phyloP scores from a whole-genome alignment of 1,140 invertebrate species.

The Oscheius sp. region DNA sequence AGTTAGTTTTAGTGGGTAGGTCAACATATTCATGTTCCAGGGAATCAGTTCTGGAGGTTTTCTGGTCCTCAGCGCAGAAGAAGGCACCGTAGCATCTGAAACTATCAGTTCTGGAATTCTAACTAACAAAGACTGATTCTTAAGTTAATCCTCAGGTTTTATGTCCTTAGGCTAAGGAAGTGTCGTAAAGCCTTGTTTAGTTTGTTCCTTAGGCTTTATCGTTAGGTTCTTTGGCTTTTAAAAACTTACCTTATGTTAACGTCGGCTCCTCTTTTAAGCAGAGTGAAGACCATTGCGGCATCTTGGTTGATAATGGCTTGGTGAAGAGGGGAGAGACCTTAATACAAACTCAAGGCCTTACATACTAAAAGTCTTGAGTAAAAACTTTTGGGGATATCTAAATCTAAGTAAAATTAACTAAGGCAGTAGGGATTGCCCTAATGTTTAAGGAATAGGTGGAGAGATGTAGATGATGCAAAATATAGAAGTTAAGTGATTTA shows the following conservation, averaged over 20 bases:
- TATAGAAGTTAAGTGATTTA: neutral
- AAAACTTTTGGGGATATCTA: neutral
- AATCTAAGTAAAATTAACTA: neutral
- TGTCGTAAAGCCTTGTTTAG: too few relatives aligned
- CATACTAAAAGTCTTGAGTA: conserved; percentile 17
- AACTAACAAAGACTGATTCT: too few relatives aligned
- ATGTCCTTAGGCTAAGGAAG: neutral
- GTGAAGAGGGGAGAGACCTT: conserved; percentile 70
- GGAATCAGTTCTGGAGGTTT: conserved; percentile 79
- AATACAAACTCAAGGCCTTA: too few relatives aligned
- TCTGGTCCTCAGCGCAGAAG: conserved; percentile 95
- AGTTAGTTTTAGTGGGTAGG: conserved; percentile 81
- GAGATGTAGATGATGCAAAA: neutral
- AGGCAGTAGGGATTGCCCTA: neutral
- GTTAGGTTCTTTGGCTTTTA: too few relatives aligned
- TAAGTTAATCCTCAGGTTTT: neutral
- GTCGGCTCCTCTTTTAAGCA: conserved; percentile 85
- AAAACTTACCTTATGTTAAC: conserved; percentile 75
- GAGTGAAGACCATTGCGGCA: conserved; percentile 90
- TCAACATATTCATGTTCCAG: conserved; percentile 88
- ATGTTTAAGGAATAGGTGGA: neutral
- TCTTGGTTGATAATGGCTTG: conserved; percentile 98
- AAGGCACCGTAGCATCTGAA: conserved; percentile 78
- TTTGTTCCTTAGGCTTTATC: too few relatives aligned
- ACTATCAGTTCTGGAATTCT: neutral